Evolutionary conservation across 2,113 vertebrate species (phyloP).

Genomic region (Natator depressus): DNA sequence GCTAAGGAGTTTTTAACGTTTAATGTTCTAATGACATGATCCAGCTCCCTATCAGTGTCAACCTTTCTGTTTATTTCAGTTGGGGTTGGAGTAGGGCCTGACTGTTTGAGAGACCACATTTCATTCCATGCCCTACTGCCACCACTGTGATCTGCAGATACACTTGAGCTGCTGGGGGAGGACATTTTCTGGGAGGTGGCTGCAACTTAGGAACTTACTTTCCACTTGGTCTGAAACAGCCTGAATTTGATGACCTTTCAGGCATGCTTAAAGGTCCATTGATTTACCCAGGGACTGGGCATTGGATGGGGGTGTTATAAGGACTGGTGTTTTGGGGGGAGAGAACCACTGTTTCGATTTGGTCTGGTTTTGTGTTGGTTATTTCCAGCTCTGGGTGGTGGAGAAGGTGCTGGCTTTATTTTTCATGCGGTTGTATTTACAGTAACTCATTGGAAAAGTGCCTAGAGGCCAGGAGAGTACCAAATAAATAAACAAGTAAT

Average conservation of each 20-base stretch:
- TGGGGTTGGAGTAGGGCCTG: neutral
- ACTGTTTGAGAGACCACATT: neutral
- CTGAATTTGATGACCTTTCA: neutral
- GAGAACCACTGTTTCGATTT: neutral
- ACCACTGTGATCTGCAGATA: neutral
- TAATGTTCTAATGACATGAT: neutral
- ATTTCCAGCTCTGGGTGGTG: neutral
- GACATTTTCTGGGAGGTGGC: neutral
- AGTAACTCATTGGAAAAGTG: constrained; percentile 37
- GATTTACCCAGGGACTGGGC: constrained; percentile 6
- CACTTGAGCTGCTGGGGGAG: rapidly evolving
- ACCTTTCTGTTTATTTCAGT: neutral
- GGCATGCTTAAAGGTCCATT: neutral
- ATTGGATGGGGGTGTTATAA: neutral
- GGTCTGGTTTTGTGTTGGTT: neutral
- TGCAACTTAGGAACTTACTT: neutral
- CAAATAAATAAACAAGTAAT: constrained; percentile 47
- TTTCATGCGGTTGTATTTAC: neutral
- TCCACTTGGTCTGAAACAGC: neutral
- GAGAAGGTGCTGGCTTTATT: constrained; percentile 6
- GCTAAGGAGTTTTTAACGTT: neutral
- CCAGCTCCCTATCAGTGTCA: neutral
- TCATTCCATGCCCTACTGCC: neutral
- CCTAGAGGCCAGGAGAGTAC: neutral
- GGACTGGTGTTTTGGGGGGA: neutral